Evolutionary conservation across 2,888 invertebrate species (phyloP).

Genomic region (Aphelenchoides bicaudatus): DNA sequence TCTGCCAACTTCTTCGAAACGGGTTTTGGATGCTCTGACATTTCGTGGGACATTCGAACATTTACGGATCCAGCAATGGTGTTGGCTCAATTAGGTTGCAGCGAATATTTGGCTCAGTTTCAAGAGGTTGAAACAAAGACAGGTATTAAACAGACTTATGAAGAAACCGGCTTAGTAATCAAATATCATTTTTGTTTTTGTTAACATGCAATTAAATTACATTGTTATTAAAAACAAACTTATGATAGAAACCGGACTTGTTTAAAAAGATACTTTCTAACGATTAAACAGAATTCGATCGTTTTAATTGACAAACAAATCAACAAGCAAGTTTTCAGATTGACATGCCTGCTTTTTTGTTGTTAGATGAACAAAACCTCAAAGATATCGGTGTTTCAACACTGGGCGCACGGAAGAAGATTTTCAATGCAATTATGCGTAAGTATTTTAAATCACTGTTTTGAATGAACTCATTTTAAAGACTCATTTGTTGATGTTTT

Average conservation of each 20-base stretch:
- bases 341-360: slow-evolving; percentile 57
- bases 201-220: not conserved
- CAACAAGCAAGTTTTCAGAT: slow-evolving; percentile 40
- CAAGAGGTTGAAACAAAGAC: slow-evolving; percentile 37
- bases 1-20: slow-evolving; percentile 32
- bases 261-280: too few relatives aligned
- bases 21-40: slow-evolving; percentile 27
- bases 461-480: too few relatives aligned
- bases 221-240: not conserved
- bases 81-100: slow-evolving; percentile 53
- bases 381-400: slow-evolving; percentile 58
- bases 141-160: not conserved
- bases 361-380: slow-evolving; percentile 54
- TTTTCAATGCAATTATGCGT: slow-evolving; percentile 56
- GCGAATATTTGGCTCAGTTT: slow-evolving; percentile 52
- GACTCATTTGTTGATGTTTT: slow-evolving; percentile 17
- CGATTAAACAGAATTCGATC: too few relatives aligned
- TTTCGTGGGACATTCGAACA: slow-evolving; percentile 50
- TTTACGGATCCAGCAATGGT: slow-evolving; percentile 54
- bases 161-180: not conserved
- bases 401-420: slow-evolving; percentile 57
- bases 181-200: not conserved
- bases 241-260: not conserved
- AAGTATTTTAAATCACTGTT: slow-evolving; percentile 11
- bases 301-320: too few relatives aligned